Evolutionary conservation across 2,888 invertebrate genomes (phyloP).

Genomic region (Autographa gamma): DNA sequence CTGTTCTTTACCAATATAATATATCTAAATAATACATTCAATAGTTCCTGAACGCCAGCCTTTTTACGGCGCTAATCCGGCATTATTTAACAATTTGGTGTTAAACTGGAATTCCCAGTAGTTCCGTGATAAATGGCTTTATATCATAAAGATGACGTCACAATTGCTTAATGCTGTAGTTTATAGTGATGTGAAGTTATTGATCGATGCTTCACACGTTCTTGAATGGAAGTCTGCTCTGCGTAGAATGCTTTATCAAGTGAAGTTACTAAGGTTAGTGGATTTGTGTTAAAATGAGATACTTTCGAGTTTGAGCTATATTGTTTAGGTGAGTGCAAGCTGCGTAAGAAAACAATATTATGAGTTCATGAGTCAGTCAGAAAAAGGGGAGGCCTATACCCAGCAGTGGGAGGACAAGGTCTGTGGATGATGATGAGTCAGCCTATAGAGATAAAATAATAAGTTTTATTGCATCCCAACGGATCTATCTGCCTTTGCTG

Average conservation of each 20-base stretch:
- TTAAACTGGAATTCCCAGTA: conserved; percentile 23
- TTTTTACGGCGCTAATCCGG: background rate
- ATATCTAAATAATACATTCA: background rate
- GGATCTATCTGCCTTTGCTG: no score
- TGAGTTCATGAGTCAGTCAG: no score
- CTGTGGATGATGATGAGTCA: no score
- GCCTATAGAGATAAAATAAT: no score
- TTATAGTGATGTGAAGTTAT: conserved; percentile 31
- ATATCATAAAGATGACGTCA: conserved; percentile 41
- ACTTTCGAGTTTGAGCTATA: background rate
- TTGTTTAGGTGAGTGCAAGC: no score
- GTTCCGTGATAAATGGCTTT: conserved; percentile 42
- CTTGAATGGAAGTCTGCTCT: conserved; percentile 11
- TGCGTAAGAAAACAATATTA: no score
- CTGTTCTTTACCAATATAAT: background rate
- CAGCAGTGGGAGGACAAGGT: no score
- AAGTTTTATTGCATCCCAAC: no score
- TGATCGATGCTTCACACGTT: conserved; percentile 39
- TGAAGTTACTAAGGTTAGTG: conserved; percentile 9
- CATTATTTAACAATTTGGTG: conserved; percentile 16
- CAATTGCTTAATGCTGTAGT: conserved; percentile 23
- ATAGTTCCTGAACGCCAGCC: background rate
- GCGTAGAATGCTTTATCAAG: conserved; percentile 23
- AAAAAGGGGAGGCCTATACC: no score
- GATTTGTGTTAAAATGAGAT: background rate